phyloP scores from a whole-genome alignment of 2,797 vertebrate species.

The Ceryle rudis region DNA sequence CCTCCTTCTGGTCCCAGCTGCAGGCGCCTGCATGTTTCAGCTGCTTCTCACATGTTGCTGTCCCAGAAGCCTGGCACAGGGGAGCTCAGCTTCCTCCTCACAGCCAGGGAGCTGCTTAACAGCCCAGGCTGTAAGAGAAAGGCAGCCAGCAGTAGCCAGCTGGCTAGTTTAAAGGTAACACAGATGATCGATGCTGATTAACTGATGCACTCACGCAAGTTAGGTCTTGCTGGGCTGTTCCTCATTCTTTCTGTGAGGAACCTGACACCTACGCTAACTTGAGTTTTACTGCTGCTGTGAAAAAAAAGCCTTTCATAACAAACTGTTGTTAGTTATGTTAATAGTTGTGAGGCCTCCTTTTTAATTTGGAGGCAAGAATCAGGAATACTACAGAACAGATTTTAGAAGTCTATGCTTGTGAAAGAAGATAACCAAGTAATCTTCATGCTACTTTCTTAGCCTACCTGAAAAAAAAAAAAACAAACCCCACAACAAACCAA shows the following conservation, averaged over 20 bases:
- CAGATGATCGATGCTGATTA: not conserved
- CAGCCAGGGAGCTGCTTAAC: not conserved
- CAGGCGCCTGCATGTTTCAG: not conserved
- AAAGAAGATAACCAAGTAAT: not conserved
- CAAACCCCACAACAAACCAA: not conserved
- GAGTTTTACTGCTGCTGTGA: not conserved
- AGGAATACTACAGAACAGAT: not conserved
- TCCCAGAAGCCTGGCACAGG: not conserved
- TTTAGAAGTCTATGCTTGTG: not conserved
- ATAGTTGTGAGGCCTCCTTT: not conserved
- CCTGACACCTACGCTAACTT: not conserved
- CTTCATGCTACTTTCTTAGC: not conserved
- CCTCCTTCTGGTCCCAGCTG: not conserved
- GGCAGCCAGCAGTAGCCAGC: not conserved
- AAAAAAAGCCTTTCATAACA: not conserved
- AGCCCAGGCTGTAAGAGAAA: not conserved
- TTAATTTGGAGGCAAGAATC: not conserved
- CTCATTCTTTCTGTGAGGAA: not conserved
- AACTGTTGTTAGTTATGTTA: not conserved
- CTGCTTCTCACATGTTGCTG: not conserved
- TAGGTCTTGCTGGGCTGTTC: not conserved
- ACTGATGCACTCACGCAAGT: not conserved
- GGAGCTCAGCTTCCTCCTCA: not conserved
- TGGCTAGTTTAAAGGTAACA: not conserved
- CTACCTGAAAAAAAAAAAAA: not conserved